Base-by-base conservation (phyloP, 2,797 vertebrate genomes). In the Lithobates sylvaticus region DNA sequence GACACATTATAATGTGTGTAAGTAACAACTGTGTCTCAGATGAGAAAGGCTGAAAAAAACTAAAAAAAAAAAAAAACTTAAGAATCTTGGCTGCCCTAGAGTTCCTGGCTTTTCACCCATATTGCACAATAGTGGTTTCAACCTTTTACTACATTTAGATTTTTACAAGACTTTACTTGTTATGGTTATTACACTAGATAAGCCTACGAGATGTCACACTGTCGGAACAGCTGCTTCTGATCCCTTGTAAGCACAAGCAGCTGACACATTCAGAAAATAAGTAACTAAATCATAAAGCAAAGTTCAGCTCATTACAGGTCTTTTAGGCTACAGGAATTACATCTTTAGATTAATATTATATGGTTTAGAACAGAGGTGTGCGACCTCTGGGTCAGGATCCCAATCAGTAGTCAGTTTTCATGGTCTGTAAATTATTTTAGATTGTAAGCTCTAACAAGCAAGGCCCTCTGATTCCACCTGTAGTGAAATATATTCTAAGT, bases 111-210 rank as follows among this genome's bases (percentile, higher is more conserved):
- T 67, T 26, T 67, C n/a, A 72, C 47, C 69, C 50, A 39, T 34
- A 70, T 80, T 80, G 39, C 65, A 47, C 77, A 79, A 68, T 47
- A 12, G 26, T 16, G 3, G 0, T 65, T 78, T 78, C 23, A 78
- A 34, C 34, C 50, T 23, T 21, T 61, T 36, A 65, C 32, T 44
- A 29, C 61, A 67, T 68, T 78, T 78, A 9, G 15, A 78, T 68
- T 68, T 67, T 78, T 78, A 68, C 67, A 71, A 50, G 78, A 29
- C 27, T 36, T 23, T 6, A 10, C 10, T 3, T 29, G 1, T 5
- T 4, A 68, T 58, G n/a, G 78, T 10, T 50, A 12, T 89, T 90
- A 6, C 70, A 29, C 50, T 47, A 13, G 64, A 81, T 75, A 76
- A 85, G 78, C 71, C 36, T 23, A 21, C 16, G 44, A 68, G 36